Conservation (phyloP, 2,797 vertebrate species). For the Threskiornis aethiopicus region DNA sequence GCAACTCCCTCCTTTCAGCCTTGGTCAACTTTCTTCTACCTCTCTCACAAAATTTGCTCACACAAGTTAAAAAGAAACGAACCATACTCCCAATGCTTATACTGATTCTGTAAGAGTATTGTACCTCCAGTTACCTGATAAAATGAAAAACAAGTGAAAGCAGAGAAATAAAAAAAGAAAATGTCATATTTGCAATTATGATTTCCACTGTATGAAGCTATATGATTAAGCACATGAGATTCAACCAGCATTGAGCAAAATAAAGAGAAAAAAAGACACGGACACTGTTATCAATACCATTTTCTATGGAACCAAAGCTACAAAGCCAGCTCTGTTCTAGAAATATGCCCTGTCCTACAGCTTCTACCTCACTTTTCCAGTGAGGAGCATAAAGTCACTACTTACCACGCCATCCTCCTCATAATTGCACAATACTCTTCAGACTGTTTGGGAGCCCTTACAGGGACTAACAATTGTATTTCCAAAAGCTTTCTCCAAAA, state of each 20-base stretch:
- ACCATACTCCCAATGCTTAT: neutral
- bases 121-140: neutral
- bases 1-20: neutral
- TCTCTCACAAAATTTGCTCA: neutral
- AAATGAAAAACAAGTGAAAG: neutral
- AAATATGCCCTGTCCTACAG: neutral
- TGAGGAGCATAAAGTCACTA: neutral
- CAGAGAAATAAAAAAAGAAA: neutral
- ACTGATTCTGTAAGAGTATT: neutral
- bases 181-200: fast-evolving
- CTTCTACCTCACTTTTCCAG: neutral
- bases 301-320: neutral
- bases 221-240: neutral
- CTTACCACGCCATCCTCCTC: neutral
- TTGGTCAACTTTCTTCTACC: neutral
- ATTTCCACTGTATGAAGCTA: neutral
- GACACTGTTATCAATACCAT: neutral
- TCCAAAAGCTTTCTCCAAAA: neutral
- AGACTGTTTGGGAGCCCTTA: neutral
- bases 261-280: neutral
- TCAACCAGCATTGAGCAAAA: neutral
- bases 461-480: neutral
- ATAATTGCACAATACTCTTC: neutral
- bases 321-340: neutral
- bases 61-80: neutral